Evolutionary conservation across 2,113 vertebrate genomes (phyloP).

Genomic region (Lamprotornis superbus): DNA sequence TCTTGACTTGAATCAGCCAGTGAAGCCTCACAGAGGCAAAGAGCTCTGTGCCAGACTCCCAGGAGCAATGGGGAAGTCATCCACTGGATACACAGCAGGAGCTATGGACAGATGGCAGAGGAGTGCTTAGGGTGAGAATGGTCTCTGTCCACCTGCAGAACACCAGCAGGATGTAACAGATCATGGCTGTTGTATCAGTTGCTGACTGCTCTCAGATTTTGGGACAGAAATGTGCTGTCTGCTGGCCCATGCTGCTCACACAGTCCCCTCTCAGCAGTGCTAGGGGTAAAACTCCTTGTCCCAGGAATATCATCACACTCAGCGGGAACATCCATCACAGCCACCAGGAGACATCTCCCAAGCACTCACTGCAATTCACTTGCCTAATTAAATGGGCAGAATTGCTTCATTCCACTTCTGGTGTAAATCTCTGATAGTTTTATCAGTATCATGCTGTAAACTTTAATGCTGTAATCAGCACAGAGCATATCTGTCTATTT

Average conservation of each 20-base stretch:
- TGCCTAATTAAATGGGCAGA: not conserved
- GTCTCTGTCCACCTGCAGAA: not conserved
- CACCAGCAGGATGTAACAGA: not conserved
- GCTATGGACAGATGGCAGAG: not conserved
- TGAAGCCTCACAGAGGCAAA: not conserved
- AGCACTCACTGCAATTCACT: not conserved
- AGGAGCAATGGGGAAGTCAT: not conserved
- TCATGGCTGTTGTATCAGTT: not conserved
- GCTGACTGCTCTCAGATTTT: not conserved
- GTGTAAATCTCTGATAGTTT: not conserved
- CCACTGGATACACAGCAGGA: not conserved
- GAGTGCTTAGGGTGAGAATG: not conserved
- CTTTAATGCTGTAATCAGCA: not conserved
- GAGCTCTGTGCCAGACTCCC: not conserved
- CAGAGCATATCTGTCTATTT: not conserved
- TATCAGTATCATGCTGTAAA: not conserved
- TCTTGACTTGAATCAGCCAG: not conserved
- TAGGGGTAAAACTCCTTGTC: not conserved
- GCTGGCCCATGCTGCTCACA: rapidly evolving
- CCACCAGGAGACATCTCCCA: rapidly evolving
- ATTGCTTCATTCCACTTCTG: not conserved
- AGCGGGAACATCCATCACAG: not conserved
- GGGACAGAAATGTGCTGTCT: not conserved
- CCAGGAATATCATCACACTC: not conserved
- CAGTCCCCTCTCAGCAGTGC: not conserved